Evolutionary conservation across 2,797 vertebrate genomes (phyloP).

Genomic region (Hippocampus kuda): DNA sequence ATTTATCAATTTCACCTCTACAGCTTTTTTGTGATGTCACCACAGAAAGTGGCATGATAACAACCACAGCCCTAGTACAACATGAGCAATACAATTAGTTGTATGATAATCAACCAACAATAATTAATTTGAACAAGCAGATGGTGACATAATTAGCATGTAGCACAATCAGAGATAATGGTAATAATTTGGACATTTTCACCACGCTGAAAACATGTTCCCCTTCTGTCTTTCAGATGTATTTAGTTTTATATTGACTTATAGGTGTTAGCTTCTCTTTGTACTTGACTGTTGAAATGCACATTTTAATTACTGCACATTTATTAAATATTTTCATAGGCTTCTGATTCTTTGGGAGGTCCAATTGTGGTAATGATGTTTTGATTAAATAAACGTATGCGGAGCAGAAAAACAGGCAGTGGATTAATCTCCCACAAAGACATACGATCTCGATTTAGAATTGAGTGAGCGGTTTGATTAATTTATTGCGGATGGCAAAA

Average conservation of each 20-base stretch:
- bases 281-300: background rate
- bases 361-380: conserved; percentile 40
- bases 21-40: background rate
- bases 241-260: too few species aligned
- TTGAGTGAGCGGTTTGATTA: conserved; percentile 30
- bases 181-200: background rate
- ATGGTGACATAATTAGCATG: too few species aligned
- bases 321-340: conserved; percentile 6
- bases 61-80: background rate
- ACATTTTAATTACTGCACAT: too few species aligned
- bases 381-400: conserved; percentile 43
- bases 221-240: background rate
- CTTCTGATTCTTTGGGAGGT: conserved; percentile 41
- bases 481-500: conserved; percentile 37
- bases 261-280: background rate
- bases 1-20: background rate
- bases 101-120: too few species aligned
- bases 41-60: background rate
- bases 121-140: too few species aligned
- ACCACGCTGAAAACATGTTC: background rate
- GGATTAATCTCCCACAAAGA: conserved; percentile 43
- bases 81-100: too few species aligned
- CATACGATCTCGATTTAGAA: conserved; percentile 39
- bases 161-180: background rate
- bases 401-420: conserved; percentile 34